phyloP scores from a whole-genome alignment of 2,888 invertebrate genomes.

The Heterodera filipjevi region DNA sequence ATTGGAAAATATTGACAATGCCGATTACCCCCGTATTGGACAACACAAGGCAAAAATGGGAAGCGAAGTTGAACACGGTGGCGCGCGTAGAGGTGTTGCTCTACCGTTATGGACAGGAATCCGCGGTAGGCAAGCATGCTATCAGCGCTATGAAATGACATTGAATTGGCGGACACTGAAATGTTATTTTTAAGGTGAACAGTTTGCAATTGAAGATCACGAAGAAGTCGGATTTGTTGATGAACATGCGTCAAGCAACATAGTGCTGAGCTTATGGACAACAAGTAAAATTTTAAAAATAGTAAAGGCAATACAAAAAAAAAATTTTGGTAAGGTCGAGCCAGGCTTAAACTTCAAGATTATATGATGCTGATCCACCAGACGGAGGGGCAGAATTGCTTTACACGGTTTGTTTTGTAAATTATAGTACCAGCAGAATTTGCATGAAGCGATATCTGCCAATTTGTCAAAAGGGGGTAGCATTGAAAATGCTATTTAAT shows the following conservation, averaged over 20 bases:
- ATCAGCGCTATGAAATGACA: neutral
- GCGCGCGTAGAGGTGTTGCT: neutral
- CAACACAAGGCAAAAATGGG: neutral
- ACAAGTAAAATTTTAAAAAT: neutral
- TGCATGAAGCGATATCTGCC: neutral
- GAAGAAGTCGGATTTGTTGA: neutral
- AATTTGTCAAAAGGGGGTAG: neutral
- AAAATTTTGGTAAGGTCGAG: neutral
- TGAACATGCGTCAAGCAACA: conserved; percentile 12
- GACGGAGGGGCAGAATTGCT: neutral
- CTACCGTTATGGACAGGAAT: neutral
- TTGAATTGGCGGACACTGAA: neutral
- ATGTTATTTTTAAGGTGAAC: neutral
- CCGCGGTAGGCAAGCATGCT: neutral
- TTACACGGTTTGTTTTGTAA: neutral
- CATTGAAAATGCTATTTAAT: neutral
- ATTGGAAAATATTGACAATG: neutral
- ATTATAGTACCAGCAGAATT: too few species aligned
- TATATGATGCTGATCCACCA: conserved; percentile 1
- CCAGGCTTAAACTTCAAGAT: neutral
- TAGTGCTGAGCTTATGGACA: conserved; percentile 16
- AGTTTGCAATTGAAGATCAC: neutral
- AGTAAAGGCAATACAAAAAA: too few species aligned
- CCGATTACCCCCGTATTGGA: neutral
- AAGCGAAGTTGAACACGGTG: neutral